Conservation (phyloP, 2,888 invertebrate species). For the Priocnemis perturbator region DNA sequence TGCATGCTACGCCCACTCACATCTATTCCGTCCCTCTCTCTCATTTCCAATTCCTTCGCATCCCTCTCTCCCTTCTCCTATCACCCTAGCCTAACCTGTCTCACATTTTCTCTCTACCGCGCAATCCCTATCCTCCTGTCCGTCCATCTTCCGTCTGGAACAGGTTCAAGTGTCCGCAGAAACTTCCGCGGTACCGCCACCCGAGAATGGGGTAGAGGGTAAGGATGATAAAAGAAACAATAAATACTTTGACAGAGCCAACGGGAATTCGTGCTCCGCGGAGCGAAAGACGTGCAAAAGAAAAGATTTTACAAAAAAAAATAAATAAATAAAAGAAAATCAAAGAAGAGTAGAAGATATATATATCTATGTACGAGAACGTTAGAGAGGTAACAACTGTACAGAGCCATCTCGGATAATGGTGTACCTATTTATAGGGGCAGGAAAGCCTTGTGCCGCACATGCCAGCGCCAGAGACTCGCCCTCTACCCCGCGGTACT, state of each 20-base stretch:
- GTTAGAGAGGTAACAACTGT: conserved; percentile 2
- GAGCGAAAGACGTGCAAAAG: conserved; percentile 46
- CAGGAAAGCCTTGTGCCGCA: conserved; percentile 72
- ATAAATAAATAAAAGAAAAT: conserved; percentile 31
- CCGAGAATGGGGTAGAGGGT: conserved; percentile 58
- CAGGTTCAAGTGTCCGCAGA: neutral
- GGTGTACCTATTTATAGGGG: conserved; percentile 71
- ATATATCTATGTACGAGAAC: too few species aligned
- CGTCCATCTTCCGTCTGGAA: too few species aligned
- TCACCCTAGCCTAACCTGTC: conserved; percentile 12
- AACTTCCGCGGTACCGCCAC: conserved; percentile 48
- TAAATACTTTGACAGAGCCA: conserved; percentile 43
- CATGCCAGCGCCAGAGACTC: conserved; percentile 70
- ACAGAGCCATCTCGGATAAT: neutral
- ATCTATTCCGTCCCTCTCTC: conserved; percentile 22
- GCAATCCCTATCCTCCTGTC: too few species aligned
- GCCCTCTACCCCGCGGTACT: conserved; percentile 68
- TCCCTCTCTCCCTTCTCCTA: conserved; percentile 11
- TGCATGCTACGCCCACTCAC: conserved; percentile 29
- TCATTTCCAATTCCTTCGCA: neutral
- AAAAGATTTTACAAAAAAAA: conserved; percentile 38
- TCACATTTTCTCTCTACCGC: neutral
- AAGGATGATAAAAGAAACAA: conserved; percentile 52
- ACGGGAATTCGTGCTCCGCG: conserved; percentile 49
- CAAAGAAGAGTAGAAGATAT: conserved; percentile 7